Percentiles rank a stretch among this genome's conserved stretches.
Conservation (phyloP, 2,113 vertebrate genomes). For the Chionodraco myersi region DNA sequence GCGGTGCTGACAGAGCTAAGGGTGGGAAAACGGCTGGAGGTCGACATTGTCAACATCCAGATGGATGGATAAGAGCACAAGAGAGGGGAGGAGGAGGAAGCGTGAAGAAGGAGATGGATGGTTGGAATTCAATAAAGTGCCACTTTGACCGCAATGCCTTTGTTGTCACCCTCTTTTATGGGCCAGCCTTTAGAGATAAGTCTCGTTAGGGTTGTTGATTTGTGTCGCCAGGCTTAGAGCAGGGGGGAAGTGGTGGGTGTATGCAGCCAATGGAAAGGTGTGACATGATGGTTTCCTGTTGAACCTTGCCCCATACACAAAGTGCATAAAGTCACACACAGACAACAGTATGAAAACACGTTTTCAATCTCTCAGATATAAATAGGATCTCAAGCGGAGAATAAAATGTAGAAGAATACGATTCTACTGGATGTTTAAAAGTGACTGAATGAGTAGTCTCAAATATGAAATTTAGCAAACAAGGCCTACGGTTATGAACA, state of each 20-base stretch:
- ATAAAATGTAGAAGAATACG: no score
- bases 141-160: not conserved
- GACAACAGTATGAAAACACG: not conserved
- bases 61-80: not conserved
- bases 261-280: constrained; percentile 47
- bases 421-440: not conserved
- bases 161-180: constrained; percentile 29
- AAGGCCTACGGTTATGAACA: no score
- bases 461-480: no score
- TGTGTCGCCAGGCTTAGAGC: constrained; percentile 40
- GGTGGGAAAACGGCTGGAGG: not conserved
- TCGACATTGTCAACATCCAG: not conserved
- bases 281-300: constrained; percentile 50
- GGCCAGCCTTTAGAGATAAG: constrained; percentile 10
- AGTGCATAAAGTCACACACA: not conserved
- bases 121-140: constrained; percentile 37
- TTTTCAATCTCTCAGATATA: no score
- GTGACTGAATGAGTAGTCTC: not conserved
- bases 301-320: not conserved
- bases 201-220: constrained; percentile 40
- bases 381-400: no score
- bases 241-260: not conserved
- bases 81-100: constrained; percentile 32
- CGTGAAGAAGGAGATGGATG: constrained; percentile 41
- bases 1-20: constrained; percentile 33